Evolutionary conservation across 2,888 invertebrate species (phyloP), one percentile per base, ranked within the genome.

Genomic region (Cloeon dipterum): DNA sequence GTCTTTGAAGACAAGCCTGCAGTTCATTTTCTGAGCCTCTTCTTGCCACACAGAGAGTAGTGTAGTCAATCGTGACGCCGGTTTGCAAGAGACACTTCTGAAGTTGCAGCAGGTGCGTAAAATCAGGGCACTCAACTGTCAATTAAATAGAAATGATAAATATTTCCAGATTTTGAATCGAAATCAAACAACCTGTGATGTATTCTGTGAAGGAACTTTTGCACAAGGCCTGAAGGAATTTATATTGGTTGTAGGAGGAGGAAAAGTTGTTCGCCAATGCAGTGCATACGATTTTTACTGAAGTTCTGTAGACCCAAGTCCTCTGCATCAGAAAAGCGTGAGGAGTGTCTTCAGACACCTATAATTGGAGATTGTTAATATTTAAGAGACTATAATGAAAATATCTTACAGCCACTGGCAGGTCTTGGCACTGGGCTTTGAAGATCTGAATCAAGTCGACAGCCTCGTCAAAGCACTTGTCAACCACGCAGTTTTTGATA

Each of bases 201-300:
- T 29, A 29, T n/a, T 29, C 29, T 8, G 29, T 29, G 40, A 56
- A 50, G 13, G 50, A 44, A 23, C 44, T 47, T 3, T 47, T 44
- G 8, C 48, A 43, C 19, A 56, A 40, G 19, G 44, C 38, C n/a
- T 63, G 59, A 3, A 81, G 52, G 42, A 76, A 68, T 45, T 67
- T 62, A 21, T 68, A 62, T 51, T 74, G 73, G 46, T 71, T 65
- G 44, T 62, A 62, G 1, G 66, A 60, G 36, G 74, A 76, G 26
- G 62, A 60, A 43, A 75, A 70, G 44, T 68, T 66, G 40, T 64
- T 55, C 37, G 65, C 64, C 1, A 79, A 50, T 2, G 71, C 65
- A 2, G 64, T 57, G 40, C 70, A 61, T n/a, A 74, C 56, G 19
- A 78, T 53, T 7, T 63, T 60, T 16, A 71, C 60, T 1, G 70